phyloP scores from a whole-genome alignment of 2,888 invertebrate species.

The Ophion ellenae region DNA sequence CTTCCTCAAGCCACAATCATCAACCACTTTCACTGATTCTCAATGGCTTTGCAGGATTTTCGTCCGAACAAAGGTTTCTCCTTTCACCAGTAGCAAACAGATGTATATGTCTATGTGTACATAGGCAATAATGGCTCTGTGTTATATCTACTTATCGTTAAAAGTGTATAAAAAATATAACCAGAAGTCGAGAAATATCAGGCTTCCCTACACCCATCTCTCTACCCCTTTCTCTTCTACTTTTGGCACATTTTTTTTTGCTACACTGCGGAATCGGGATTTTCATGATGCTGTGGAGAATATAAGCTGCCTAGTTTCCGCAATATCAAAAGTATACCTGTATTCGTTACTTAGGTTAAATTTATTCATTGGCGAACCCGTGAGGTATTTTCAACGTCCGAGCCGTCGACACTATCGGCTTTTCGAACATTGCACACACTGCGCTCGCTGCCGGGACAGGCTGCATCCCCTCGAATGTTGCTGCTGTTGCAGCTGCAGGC shows the following conservation, averaged over 20 bases:
- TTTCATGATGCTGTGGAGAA: conserved; percentile 42
- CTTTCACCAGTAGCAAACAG: conserved; percentile 25
- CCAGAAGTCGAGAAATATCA: conserved; percentile 43
- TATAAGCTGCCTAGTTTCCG: conserved; percentile 38
- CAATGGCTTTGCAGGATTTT: conserved; percentile 57
- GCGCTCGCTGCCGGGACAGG: conserved; percentile 17
- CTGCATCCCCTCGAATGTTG: conserved; percentile 39
- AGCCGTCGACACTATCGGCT: conserved; percentile 67
- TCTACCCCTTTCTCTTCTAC: conserved; percentile 20
- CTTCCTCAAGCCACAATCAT: conserved; percentile 58
- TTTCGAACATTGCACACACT: conserved; percentile 68
- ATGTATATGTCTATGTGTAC: neutral
- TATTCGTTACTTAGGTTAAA: conserved; percentile 68
- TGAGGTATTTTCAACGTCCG: conserved; percentile 72
- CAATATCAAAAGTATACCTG: conserved; percentile 37
- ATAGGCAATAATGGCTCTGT: conserved; percentile 12
- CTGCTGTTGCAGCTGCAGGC: conserved; percentile 53
- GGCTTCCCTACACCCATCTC: conserved; percentile 1
- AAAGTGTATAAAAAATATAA: conserved; percentile 24
- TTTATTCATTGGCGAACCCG: conserved; percentile 73
- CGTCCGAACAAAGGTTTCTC: conserved; percentile 60
- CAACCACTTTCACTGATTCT: conserved; percentile 60
- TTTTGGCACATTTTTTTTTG: conserved; percentile 17
- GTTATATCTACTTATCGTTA: conserved; percentile 45
- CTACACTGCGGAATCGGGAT: conserved; percentile 1